phyloP scores from a whole-genome alignment of 2,888 invertebrate genomes.

The Agrilus cyanescens region DNA sequence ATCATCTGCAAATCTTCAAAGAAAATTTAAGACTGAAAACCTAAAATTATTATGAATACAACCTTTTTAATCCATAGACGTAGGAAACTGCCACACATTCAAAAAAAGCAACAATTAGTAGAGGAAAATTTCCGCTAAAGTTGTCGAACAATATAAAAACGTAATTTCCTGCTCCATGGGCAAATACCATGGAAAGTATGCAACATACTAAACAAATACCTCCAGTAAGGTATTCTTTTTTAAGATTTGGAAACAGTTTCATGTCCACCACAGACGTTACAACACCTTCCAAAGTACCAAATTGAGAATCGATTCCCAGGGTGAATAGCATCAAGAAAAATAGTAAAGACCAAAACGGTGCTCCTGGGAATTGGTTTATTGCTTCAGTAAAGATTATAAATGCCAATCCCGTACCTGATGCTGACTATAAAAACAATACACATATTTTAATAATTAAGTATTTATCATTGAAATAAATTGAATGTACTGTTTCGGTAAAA shows the following conservation, averaged over 20 bases:
- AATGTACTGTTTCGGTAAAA: not conserved
- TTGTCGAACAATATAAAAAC: conserved; percentile 88
- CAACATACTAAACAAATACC: conserved; percentile 72
- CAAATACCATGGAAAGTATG: conserved; percentile 76
- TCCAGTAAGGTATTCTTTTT: conserved; percentile 81
- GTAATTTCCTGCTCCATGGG: conserved; percentile 88
- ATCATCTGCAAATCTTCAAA: conserved; percentile 76
- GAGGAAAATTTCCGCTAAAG: conserved; percentile 86
- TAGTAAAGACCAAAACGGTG: conserved; percentile 90
- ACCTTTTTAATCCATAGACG: conserved; percentile 86
- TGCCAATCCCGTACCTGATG: conserved; percentile 90
- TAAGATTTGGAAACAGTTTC: conserved; percentile 82
- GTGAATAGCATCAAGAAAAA: conserved; percentile 97
- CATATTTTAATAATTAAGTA: conserved; percentile 2
- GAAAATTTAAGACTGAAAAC: not conserved
- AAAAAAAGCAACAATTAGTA: conserved; percentile 84
- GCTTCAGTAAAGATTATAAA: conserved; percentile 98
- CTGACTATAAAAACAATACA: conserved; percentile 55
- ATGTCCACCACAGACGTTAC: conserved; percentile 92
- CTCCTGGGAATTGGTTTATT: conserved; percentile 93
- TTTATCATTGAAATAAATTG: not conserved
- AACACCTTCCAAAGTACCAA: conserved; percentile 90
- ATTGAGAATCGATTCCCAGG: conserved; percentile 92
- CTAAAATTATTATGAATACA: conserved; percentile 18
- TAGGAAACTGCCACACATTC: conserved; percentile 90